phyloP scores from a whole-genome alignment of 2,113 vertebrate genomes.

The Laterallus jamaicensis region DNA sequence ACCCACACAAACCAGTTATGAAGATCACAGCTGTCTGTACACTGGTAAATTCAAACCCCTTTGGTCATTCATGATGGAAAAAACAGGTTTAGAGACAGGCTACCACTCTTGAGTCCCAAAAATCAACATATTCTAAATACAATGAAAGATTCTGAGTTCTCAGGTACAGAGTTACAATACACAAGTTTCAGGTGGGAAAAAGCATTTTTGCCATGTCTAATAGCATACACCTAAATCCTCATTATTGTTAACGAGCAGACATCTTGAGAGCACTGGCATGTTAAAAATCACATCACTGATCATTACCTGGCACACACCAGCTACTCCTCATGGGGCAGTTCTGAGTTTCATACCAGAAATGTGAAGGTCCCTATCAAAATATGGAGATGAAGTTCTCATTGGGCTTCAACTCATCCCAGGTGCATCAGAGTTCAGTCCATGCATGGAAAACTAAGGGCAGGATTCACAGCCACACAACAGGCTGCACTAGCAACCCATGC shows the following conservation, averaged over 20 bases:
- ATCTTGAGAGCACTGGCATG: not conserved
- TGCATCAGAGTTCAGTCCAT: not conserved
- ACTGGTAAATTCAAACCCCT: not conserved
- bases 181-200: not conserved
- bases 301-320: not conserved
- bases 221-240: not conserved
- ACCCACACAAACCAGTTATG: conserved; percentile 4
- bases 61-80: not conserved
- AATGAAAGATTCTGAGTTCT: not conserved
- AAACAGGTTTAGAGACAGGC: not conserved
- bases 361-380: not conserved
- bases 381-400: not conserved
- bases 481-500: not conserved
- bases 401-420: not conserved
- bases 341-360: not conserved
- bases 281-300: not conserved
- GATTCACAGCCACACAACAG: not conserved
- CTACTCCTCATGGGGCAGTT: not conserved
- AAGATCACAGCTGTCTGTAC: conserved; percentile 10
- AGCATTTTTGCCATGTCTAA: not conserved
- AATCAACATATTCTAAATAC: not conserved
- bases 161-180: not conserved
- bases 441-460: not conserved
- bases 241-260: not conserved
- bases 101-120: not conserved